Percentiles rank a stretch among this genome's conserved stretches.
Conservation (phyloP, 2,888 invertebrate genomes). For the Euphydryas editha region DNA sequence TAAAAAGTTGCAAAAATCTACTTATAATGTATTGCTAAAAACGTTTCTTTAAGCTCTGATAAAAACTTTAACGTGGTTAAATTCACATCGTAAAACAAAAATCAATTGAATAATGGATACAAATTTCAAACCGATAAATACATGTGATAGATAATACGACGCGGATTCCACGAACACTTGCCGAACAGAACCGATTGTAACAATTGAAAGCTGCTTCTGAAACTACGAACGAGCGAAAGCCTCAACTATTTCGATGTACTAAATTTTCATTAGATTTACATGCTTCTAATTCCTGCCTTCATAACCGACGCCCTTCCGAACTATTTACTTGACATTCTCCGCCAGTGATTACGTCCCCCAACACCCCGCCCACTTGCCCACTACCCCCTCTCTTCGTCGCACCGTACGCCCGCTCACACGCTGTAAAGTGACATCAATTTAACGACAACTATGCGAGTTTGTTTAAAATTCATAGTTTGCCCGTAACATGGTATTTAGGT, state of each 20-base stretch:
- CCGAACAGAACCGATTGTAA: background rate
- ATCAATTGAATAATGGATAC: too few species aligned
- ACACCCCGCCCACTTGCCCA: background rate
- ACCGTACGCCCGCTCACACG: background rate
- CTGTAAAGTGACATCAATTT: conserved; percentile 18
- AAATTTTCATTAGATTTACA: conserved; percentile 37
- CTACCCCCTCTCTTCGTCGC: background rate
- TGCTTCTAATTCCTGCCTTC: conserved; percentile 25
- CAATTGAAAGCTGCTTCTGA: background rate
- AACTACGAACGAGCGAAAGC: conserved; percentile 17
- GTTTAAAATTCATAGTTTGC: conserved; percentile 31
- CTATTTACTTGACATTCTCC: conserved; percentile 27
- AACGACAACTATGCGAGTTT: conserved; percentile 15
- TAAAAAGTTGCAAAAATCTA: too few species aligned
- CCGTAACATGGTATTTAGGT: conserved; percentile 12
- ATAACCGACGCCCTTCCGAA: conserved; percentile 27
- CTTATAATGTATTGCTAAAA: too few species aligned
- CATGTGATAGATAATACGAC: background rate
- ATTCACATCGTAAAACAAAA: too few species aligned
- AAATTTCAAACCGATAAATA: too few species aligned
- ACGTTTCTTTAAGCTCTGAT: too few species aligned
- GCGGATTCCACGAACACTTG: conserved; percentile 20
- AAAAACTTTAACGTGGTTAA: too few species aligned
- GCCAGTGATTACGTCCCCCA: conserved; percentile 27
- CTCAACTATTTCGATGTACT: conserved; percentile 28